Conservation (phyloP, 2,113 vertebrate species). For the Melanocharis versteri region DNA sequence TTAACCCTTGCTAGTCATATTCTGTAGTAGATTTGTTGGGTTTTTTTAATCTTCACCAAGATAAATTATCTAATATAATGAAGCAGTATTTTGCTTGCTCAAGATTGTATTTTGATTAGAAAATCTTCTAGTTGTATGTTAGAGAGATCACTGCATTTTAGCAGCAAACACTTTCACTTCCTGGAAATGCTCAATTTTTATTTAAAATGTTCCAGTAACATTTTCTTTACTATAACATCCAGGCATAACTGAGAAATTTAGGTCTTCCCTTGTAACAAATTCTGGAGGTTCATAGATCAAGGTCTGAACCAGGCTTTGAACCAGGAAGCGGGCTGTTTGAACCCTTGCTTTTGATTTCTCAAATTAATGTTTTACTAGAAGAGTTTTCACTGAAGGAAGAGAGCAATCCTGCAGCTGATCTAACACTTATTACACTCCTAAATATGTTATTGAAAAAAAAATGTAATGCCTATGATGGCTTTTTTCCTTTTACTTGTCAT, state of each 20-base stretch:
- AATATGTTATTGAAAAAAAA: neutral
- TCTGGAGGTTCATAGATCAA: neutral
- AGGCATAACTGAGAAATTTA: neutral
- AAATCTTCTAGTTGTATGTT: neutral
- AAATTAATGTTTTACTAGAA: constrained; percentile 56
- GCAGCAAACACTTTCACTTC: neutral
- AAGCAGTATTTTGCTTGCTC: neutral
- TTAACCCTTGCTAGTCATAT: neutral
- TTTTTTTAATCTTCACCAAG: neutral
- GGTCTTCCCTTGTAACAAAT: neutral
- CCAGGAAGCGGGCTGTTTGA: constrained; percentile 12
- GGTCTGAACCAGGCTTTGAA: constrained; percentile 27
- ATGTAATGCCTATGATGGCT: neutral
- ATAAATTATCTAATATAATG: neutral
- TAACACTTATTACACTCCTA: neutral
- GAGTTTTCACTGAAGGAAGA: neutral
- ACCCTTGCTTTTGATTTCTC: neutral
- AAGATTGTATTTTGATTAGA: neutral
- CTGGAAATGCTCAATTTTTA: neutral
- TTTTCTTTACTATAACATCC: neutral
- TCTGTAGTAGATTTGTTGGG: neutral
- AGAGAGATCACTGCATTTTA: neutral
- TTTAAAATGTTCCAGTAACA: neutral
- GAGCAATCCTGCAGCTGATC: neutral
- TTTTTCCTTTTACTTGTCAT: neutral